A percentile compares a stretch with the other conserved stretches of the same genome.
phyloP scores from a whole-genome alignment of 2,113 vertebrate species.

The Phainopepla nitens region DNA sequence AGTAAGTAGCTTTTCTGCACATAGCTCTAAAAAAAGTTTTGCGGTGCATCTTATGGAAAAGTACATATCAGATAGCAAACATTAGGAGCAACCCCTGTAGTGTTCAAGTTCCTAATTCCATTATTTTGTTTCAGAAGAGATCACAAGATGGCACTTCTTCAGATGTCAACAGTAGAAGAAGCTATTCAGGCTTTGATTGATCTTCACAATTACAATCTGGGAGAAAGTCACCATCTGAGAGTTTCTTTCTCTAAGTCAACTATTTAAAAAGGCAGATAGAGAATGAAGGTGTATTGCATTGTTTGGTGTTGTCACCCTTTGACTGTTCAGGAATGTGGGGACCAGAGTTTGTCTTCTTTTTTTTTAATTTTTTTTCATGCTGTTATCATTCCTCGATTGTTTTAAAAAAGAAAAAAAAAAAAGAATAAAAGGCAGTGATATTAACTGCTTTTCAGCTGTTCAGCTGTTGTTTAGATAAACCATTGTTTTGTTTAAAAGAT shows the following conservation, averaged over 20 bases:
- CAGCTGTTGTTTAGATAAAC: slow-evolving; percentile 74
- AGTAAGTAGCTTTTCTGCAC: slow-evolving; percentile 81
- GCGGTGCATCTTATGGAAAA: neutral
- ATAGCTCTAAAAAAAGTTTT: neutral
- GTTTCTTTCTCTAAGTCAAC: slow-evolving; percentile 98
- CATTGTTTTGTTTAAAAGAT: slow-evolving; percentile 74
- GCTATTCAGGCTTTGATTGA: slow-evolving; percentile 95
- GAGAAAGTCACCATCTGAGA: slow-evolving; percentile 94
- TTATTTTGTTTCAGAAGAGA: slow-evolving; percentile 84
- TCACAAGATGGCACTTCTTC: slow-evolving; percentile 98
- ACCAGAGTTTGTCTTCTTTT: slow-evolving; percentile 80
- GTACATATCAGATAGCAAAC: neutral
- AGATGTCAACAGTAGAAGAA: slow-evolving; percentile 97
- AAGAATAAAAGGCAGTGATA: slow-evolving; percentile 50
- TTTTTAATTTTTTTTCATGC: slow-evolving; percentile 50
- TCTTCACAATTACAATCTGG: slow-evolving; percentile 98
- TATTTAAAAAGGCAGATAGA: slow-evolving; percentile 78
- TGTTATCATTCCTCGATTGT: slow-evolving; percentile 81
- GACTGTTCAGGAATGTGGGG: slow-evolving; percentile 86
- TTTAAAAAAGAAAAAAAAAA: slow-evolving; percentile 27
- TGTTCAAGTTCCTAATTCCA: slow-evolving; percentile 63
- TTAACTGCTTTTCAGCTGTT: slow-evolving; percentile 71
- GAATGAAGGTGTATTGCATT: slow-evolving; percentile 68
- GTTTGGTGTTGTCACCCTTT: slow-evolving; percentile 78
- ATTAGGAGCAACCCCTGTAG: neutral